Percentiles rank a stretch among this genome's conserved stretches.
phyloP scores from a whole-genome alignment of 2,888 invertebrate species.

The Eremobia ochroleuca region DNA sequence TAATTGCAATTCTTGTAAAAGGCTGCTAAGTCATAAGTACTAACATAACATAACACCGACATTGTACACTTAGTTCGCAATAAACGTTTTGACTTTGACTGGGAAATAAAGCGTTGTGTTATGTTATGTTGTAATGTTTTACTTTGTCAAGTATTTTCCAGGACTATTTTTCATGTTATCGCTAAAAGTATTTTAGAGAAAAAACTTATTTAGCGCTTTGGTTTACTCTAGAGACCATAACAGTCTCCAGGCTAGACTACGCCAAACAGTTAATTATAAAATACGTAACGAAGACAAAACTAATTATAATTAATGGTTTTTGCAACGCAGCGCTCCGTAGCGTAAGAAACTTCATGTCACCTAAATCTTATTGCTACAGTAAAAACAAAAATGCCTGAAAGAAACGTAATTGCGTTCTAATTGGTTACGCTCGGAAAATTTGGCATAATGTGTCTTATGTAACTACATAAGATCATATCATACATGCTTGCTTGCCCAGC shows the following conservation, averaged over 20 bases:
- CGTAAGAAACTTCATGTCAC: conserved; percentile 45
- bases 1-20: too few species aligned
- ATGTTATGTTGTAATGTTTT: neutral
- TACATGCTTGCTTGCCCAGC: conserved; percentile 10
- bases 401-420: conserved; percentile 57
- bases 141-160: neutral
- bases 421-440: conserved; percentile 58
- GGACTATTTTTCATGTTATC: neutral
- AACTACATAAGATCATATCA: conserved; percentile 34
- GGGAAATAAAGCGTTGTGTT: neutral
- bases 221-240: conserved; percentile 2
- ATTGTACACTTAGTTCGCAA: too few species aligned
- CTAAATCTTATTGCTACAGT: conserved; percentile 50
- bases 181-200: neutral
- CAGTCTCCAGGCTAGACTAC: conserved; percentile 1
- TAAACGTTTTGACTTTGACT: too few species aligned
- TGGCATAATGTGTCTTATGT: conserved; percentile 39
- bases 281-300: conserved; percentile 47
- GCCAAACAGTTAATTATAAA: conserved; percentile 36
- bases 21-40: too few species aligned
- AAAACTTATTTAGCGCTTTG: conserved; percentile 1
- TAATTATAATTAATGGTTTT: conserved; percentile 58
- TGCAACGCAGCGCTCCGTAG: conserved; percentile 29
- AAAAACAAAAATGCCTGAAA: conserved; percentile 38
- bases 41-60: too few species aligned